A percentile compares a stretch with the other conserved stretches of the same genome.
Conservation (phyloP, 2,113 vertebrate species). For the Urocynchramus pylzowi region DNA sequence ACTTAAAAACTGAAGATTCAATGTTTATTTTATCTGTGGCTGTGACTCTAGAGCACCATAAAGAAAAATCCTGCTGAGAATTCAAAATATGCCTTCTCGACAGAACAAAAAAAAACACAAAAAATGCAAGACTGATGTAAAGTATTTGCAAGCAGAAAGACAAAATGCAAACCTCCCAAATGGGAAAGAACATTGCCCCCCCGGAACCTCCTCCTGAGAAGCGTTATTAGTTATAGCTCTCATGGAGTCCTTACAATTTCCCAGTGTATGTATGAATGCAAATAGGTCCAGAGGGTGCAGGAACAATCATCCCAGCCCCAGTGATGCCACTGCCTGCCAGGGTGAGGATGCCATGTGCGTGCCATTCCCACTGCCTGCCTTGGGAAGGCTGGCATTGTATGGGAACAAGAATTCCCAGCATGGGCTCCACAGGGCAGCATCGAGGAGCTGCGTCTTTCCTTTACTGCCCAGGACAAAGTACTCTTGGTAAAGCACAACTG, state of each 20-base stretch:
- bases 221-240: not conserved
- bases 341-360: accelerated
- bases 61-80: not conserved
- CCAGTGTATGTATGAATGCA: slow-evolving; percentile 9
- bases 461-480: not conserved
- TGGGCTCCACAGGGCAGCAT: not conserved
- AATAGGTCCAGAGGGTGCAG: slow-evolving; percentile 3
- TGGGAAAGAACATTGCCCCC: not conserved
- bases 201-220: not conserved
- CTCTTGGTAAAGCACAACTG: slow-evolving; percentile 5
- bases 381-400: not conserved
- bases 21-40: not conserved
- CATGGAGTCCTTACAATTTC: slow-evolving; percentile 15
- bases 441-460: not conserved
- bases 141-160: not conserved
- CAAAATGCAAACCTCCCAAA: not conserved
- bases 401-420: slow-evolving; percentile 49
- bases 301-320: not conserved
- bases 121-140: not conserved
- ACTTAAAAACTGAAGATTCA: not conserved
- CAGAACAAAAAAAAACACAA: not conserved
- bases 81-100: not conserved
- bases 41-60: not conserved
- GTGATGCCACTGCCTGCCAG: not conserved
- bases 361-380: not conserved